These are phyloP conservation scores for Gymnocheta viridis DNA, from an alignment of 2,888 invertebrate genomes.

Conservation along the genomic window DNA sequence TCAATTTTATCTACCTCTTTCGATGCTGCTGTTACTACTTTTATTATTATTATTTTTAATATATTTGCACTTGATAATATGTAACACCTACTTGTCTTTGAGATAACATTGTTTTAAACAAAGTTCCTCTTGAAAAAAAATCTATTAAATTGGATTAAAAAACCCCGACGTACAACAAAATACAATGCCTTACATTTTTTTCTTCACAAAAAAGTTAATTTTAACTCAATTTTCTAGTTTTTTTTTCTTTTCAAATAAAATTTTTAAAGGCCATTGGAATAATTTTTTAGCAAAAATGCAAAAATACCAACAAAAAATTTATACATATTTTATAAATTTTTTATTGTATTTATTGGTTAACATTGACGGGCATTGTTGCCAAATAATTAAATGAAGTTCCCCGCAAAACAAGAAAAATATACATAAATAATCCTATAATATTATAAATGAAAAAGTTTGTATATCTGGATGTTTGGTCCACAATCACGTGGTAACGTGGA, in stretches of 20 bases:
- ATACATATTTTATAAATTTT: constrained; percentile 12
- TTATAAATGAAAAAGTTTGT: too few relatives aligned
- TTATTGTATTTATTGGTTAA: constrained; percentile 13
- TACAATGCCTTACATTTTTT: constrained; percentile 15
- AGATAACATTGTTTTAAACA: constrained; percentile 22
- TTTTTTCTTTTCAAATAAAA: constrained; percentile 5
- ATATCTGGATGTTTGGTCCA: too few relatives aligned
- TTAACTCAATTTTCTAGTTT: constrained; percentile 15
- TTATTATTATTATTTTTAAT: constrained; percentile 3
- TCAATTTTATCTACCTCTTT: constrained; percentile 21
- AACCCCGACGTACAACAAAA: constrained; percentile 15
- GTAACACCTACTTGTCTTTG: constrained; percentile 50
- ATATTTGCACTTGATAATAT: constrained; percentile 30
- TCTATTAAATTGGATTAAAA: constrained; percentile 26
- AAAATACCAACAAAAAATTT: constrained; percentile 7
- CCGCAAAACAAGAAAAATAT: neutral
- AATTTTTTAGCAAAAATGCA: constrained; percentile 18
- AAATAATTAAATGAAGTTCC: neutral
- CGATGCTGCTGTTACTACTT: constrained; percentile 1
- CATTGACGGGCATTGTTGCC: constrained; percentile 42
- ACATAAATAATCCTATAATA: too few relatives aligned
- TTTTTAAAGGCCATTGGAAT: constrained; percentile 53
- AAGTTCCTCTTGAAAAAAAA: neutral
- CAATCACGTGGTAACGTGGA: too few relatives aligned
- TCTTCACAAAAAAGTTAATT: neutral